phyloP scores from a whole-genome alignment of 1,140 invertebrate species.

The Microplitis demolitor region DNA sequence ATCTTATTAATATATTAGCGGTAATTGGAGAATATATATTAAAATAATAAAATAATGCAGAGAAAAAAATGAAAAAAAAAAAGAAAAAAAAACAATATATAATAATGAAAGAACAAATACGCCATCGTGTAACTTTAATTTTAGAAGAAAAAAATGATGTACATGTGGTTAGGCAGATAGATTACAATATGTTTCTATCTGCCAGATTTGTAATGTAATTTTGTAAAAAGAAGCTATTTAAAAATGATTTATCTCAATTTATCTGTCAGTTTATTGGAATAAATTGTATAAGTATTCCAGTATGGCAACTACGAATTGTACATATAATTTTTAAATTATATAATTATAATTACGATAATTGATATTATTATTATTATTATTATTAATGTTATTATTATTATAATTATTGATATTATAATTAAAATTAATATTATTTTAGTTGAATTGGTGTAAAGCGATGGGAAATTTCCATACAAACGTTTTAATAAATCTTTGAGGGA shows the following conservation, averaged over 20 bases:
- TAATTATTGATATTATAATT: conserved; percentile 1
- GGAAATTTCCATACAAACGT: too few relatives aligned
- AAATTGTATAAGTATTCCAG: conserved; percentile 12
- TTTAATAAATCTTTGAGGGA: too few relatives aligned
- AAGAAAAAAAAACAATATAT: conserved; percentile 30
- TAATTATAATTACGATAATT: conserved; percentile 27
- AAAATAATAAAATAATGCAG: not conserved
- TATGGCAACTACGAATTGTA: conserved; percentile 21
- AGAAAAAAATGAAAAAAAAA: conserved; percentile 14
- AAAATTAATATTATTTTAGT: too few relatives aligned
- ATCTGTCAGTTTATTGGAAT: conserved; percentile 21
- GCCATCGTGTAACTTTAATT: conserved; percentile 35
- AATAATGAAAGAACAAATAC: conserved; percentile 6
- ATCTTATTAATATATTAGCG: conserved; percentile 40
- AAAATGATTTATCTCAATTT: conserved; percentile 19
- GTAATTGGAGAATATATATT: conserved; percentile 38
- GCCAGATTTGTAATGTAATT: conserved; percentile 60
- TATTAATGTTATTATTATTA: not conserved
- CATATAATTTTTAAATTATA: conserved; percentile 29
- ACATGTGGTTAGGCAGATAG: conserved; percentile 30
- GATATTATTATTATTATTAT: conserved; percentile 25
- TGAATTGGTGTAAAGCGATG: too few relatives aligned
- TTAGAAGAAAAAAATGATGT: conserved; percentile 34
- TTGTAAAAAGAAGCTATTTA: conserved; percentile 54
- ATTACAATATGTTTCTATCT: conserved; percentile 46